Conservation (phyloP, 2,113 vertebrate species). For the Dolichotis patagonum region DNA sequence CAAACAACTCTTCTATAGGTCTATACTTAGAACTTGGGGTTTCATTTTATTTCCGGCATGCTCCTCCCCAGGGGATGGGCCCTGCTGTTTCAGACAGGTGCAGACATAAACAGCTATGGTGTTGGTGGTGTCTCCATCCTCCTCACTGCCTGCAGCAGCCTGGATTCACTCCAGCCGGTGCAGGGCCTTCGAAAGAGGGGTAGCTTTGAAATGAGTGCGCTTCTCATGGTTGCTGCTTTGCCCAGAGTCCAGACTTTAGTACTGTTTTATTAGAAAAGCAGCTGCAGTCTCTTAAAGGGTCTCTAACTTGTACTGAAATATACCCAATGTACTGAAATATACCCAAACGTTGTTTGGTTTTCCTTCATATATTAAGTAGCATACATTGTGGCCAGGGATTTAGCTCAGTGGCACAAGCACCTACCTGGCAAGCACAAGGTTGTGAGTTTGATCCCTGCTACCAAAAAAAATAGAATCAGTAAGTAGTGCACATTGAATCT, state of each 20-base stretch:
- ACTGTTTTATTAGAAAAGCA: neutral
- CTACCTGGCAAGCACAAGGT: too few species aligned
- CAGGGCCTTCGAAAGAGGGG: neutral
- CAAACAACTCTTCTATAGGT: slow-evolving; percentile 43
- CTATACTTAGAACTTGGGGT: slow-evolving; percentile 70
- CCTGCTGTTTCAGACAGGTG: slow-evolving; percentile 73
- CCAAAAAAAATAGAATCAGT: too few species aligned
- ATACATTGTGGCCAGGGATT: neutral
- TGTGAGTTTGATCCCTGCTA: too few species aligned
- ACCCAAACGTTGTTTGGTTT: neutral
- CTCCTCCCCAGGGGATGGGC: slow-evolving; percentile 27
- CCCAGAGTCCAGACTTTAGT: neutral
- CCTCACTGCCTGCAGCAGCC: neutral
- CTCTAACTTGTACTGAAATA: neutral
- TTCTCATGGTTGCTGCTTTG: slow-evolving; percentile 5
- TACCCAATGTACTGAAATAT: neutral
- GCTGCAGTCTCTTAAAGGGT: neutral
- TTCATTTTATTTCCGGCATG: slow-evolving; percentile 66
- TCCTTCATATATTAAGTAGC: neutral
- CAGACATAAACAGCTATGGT: neutral
- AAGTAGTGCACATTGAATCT: neutral
- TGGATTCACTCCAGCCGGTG: neutral
- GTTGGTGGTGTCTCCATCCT: neutral
- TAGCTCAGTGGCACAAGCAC: too few species aligned
- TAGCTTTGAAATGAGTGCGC: neutral